Base-by-base conservation (phyloP, 2,113 vertebrate genomes). In the Xenopus laevis region DNA sequence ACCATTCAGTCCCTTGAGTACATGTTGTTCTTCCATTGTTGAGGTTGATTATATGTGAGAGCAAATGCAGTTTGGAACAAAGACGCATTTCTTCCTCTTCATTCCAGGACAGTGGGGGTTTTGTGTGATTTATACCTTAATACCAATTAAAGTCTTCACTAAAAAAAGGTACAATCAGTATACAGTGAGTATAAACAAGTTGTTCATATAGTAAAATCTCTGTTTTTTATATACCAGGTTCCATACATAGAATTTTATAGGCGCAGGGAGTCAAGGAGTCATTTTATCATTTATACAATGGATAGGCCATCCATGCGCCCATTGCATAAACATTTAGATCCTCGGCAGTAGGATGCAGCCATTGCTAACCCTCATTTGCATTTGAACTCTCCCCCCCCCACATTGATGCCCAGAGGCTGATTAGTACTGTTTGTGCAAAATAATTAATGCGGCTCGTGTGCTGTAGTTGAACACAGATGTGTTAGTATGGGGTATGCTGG, bases 1-100 rank as follows among this genome's bases (percentile, higher is more conserved):
- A 21, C 18, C 58, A 21, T 60, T 60, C 18, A 60, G 58, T 27
- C 18, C 58, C 21, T 6, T 13, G 18, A 60, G 58, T 60, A 13
- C 58, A 60, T 60, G 53, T 55, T 55, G 58, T 60, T 60, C 20
- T 60, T 11, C 21, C 20, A 60, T 60, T 60, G 58, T 60, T 60
- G 21, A 23, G 58, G 18, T 18, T 60, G 58, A 60, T 27, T 60
- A 27, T 27, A 60, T 55, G 53, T 55, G 53, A 55, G 53, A 55
- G 53, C 53, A 55, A 55, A 55, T 55, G 53, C 53, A 55, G 16
- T 55, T 55, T 55, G 53, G 53, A 55, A 55, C 53, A 55, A 55
- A 55, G 53, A 55, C 10, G 16, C 53, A 55, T 55, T 40, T 55
- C 53, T 55, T 55, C 53, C 53, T 55, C 15, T n/a, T 55, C 53